A percentile compares a stretch with the other conserved stretches of the same genome.
phyloP scores from a whole-genome alignment of 2,797 vertebrate species.

The Spea hammondii region DNA sequence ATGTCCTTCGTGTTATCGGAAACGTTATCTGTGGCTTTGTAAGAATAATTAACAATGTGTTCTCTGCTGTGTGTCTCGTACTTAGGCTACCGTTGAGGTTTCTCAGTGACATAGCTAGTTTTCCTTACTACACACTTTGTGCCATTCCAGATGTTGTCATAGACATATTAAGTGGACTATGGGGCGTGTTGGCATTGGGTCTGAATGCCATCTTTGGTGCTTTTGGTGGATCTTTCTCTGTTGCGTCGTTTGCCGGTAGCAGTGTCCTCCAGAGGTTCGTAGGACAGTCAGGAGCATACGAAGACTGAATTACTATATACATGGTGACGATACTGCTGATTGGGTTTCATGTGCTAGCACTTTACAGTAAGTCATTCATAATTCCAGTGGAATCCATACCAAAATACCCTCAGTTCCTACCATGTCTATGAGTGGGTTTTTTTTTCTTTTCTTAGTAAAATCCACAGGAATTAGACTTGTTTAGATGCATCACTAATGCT shows the following conservation, averaged over 20 bases:
- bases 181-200: constrained; percentile 60
- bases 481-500: constrained; percentile 26
- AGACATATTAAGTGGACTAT: constrained; percentile 64
- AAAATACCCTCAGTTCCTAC: constrained; percentile 23
- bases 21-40: constrained; percentile 65
- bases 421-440: constrained; percentile 1
- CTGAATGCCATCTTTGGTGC: constrained; percentile 59
- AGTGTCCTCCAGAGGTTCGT: constrained; percentile 61
- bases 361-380: constrained; percentile 44
- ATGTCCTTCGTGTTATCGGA: constrained; percentile 60
- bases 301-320: constrained; percentile 51
- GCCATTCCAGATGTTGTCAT: constrained; percentile 67
- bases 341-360: constrained; percentile 35
- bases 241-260: constrained; percentile 57
- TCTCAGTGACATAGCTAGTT: constrained; percentile 66
- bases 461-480: constrained; percentile 14
- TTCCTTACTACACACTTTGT: constrained; percentile 67
- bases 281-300: constrained; percentile 53
- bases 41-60: constrained; percentile 63
- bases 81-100: constrained; percentile 64
- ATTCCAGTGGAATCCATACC: constrained; percentile 25
- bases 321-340: constrained; percentile 18
- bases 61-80: constrained; percentile 58
- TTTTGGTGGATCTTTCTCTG: constrained; percentile 62
- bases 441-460: constrained; percentile 1